These are phyloP conservation scores for Gnathonemus longibarbis DNA, from an alignment of 2,113 vertebrate species.

Conservation along the genomic window DNA sequence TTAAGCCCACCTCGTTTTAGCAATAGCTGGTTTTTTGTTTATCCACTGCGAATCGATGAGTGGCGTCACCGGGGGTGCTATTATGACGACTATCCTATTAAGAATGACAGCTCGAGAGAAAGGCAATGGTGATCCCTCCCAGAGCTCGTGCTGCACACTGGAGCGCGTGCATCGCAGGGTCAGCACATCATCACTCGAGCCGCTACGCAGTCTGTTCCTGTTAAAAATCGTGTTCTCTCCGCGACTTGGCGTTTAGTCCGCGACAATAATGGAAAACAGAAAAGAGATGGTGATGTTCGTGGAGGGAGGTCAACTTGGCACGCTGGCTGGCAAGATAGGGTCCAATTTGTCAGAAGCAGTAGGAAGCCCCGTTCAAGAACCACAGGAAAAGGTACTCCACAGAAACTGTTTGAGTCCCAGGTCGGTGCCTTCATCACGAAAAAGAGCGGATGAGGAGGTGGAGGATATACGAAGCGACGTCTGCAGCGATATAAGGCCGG, in stretches of 20 bases:
- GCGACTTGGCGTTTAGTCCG: constrained; percentile 34
- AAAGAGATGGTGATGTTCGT: constrained; percentile 85
- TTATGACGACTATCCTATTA: constrained; percentile 88
- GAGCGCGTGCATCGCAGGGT: constrained; percentile 80
- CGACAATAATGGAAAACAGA: constrained; percentile 78
- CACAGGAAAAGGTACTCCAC: constrained; percentile 72
- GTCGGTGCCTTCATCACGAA: constrained; percentile 64
- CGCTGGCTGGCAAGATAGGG: constrained; percentile 71
- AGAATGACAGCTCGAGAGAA: constrained; percentile 94
- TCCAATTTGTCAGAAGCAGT: constrained; percentile 69
- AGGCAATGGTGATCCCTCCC: constrained; percentile 96
- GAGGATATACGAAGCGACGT: constrained; percentile 66
- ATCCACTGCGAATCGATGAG: constrained; percentile 79
- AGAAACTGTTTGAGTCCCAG: constrained; percentile 73
- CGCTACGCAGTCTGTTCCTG: constrained; percentile 41
- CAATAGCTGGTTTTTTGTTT: constrained; percentile 73
- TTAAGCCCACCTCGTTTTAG: constrained; percentile 67
- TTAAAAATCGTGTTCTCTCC: constrained; percentile 35
- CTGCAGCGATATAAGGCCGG: constrained; percentile 66
- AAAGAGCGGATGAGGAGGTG: constrained; percentile 57
- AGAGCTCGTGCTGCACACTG: constrained; percentile 77
- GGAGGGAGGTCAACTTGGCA: constrained; percentile 75
- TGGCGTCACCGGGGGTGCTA: constrained; percentile 91
- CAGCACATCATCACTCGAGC: constrained; percentile 65
- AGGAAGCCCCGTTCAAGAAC: constrained; percentile 66